Conservation (phyloP, 37 sponge, comb jelly and placozoan species). For the Bolinopsis microptera region DNA sequence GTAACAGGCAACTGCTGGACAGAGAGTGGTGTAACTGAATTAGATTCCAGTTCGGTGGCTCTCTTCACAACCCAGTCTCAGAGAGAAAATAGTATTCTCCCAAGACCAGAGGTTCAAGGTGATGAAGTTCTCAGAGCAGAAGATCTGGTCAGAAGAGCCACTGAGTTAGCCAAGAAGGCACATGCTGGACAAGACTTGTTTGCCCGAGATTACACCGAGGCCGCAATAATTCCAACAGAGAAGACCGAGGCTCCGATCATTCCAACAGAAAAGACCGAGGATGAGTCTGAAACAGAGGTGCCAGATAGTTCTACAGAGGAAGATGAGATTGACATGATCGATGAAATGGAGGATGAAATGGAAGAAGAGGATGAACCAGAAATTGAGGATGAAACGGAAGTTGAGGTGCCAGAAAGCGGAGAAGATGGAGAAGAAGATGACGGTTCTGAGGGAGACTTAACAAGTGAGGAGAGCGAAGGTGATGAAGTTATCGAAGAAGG, state of each 20-base stretch:
- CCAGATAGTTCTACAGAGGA: not conserved
- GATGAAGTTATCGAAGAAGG: not conserved
- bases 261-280: not conserved
- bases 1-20: not conserved
- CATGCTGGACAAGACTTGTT: not conserved
- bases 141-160: not conserved
- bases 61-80: not conserved
- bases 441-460: not conserved
- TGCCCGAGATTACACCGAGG: not conserved
- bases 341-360: not conserved
- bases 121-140: not conserved
- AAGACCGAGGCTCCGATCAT: not conserved
- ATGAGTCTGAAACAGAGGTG: not conserved
- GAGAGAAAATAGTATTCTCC: not conserved
- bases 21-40: not conserved
- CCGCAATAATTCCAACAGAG: not conserved
- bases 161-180: not conserved
- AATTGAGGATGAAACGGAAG: not conserved
- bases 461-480: not conserved
- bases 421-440: not conserved
- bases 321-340: not conserved
- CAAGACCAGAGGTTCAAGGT: not conserved
- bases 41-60: not conserved
- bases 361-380: not conserved
- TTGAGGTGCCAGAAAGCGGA: not conserved